Conservation (phyloP, 1,140 invertebrate genomes). For the Lepidostoma basale region DNA sequence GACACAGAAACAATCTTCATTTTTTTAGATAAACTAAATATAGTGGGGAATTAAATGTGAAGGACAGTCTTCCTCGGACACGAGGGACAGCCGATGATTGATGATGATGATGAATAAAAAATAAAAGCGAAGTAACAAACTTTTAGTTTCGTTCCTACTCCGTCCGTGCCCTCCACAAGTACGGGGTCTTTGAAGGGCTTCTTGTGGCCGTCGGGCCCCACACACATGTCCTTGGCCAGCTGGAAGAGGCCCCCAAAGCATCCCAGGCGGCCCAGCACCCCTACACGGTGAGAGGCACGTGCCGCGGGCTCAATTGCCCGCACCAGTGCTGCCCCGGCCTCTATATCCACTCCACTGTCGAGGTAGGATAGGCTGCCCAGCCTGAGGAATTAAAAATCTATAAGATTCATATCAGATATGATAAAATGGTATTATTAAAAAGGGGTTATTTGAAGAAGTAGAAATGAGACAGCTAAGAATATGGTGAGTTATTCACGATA, state of each 20-base stretch:
- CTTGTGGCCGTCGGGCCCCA: slow-evolving; percentile 32
- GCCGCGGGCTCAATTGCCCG: slow-evolving; percentile 80
- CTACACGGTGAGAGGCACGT: slow-evolving; percentile 70
- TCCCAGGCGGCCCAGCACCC: slow-evolving; percentile 82
- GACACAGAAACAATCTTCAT: too few relatives aligned
- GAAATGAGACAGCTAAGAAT: too few relatives aligned
- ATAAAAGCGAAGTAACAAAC: too few relatives aligned
- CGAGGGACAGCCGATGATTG: too few relatives aligned
- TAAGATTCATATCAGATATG: slow-evolving; percentile 1
- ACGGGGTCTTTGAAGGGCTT: slow-evolving; percentile 76
- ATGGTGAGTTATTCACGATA: too few relatives aligned
- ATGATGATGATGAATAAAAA: too few relatives aligned
- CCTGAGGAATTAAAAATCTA: slow-evolving; percentile 44
- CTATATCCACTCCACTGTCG: slow-evolving; percentile 91
- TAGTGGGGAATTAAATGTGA: too few relatives aligned
- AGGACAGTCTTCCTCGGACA: too few relatives aligned
- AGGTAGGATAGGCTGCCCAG: slow-evolving; percentile 81
- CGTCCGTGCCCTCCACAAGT: slow-evolving; percentile 92
- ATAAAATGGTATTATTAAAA: too few relatives aligned
- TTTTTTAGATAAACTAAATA: too few relatives aligned
- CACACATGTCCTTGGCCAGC: slow-evolving; percentile 58
- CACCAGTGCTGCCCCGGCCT: slow-evolving; percentile 86
- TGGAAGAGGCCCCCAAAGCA: slow-evolving; percentile 95
- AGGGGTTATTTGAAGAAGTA: too few relatives aligned
- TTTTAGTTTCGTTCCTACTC: slow-evolving; percentile 93